These are phyloP conservation scores for Sylvia atricapilla DNA, from an alignment of 2,113 vertebrate genomes.

Conservation along the genomic window DNA sequence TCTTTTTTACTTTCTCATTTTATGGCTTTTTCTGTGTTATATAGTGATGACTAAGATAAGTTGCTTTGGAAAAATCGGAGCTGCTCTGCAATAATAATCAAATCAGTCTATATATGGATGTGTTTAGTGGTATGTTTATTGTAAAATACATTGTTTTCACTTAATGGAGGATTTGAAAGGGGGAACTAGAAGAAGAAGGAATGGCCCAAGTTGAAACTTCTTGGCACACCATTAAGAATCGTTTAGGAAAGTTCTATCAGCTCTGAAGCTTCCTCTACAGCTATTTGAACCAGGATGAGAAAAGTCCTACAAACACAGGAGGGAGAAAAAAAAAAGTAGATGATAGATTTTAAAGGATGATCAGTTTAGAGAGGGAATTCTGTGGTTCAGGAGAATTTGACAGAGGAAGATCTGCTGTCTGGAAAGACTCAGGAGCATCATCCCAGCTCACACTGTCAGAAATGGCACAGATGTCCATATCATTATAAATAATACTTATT, in stretches of 20 bases:
- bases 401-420: background rate
- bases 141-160: conserved; percentile 3
- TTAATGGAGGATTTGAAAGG: background rate
- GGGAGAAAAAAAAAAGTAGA: background rate
- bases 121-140: conserved; percentile 1
- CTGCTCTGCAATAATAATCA: conserved; percentile 24
- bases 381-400: background rate
- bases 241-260: background rate
- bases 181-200: background rate
- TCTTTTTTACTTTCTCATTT: conserved; percentile 16
- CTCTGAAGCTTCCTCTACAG: background rate
- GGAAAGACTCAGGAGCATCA: background rate
- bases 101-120: background rate
- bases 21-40: background rate
- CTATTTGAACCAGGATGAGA: background rate
- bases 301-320: background rate
- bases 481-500: background rate
- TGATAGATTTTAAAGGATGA: background rate
- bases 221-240: background rate
- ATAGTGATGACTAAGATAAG: background rate
- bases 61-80: conserved; percentile 37
- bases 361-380: background rate
- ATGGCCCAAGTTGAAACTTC: background rate
- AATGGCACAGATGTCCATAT: background rate
- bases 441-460: background rate